Conservation (phyloP, 1,140 invertebrate species). For the Psix sp. region DNA sequence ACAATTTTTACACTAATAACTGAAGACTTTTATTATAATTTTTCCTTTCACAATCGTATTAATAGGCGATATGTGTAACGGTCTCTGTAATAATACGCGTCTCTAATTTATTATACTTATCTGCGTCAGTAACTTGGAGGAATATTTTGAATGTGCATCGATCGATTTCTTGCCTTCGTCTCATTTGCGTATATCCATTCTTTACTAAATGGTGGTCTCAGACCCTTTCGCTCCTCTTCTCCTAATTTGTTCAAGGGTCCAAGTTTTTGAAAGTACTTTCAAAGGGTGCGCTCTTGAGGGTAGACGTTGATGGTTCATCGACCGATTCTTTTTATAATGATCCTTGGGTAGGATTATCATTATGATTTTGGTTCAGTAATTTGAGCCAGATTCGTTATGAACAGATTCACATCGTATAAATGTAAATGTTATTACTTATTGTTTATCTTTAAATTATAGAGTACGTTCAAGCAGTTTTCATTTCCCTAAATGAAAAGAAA, state of each 20-base stretch:
- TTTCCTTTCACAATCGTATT: too few relatives aligned
- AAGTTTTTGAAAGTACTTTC: constrained; percentile 55
- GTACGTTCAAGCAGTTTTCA: too few relatives aligned
- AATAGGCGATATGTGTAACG: constrained; percentile 13
- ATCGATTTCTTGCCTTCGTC: constrained; percentile 17
- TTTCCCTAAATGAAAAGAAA: too few relatives aligned
- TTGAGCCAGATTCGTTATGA: not conserved
- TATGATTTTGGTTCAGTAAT: constrained; percentile 22
- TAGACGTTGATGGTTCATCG: constrained; percentile 44
- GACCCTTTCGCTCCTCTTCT: constrained; percentile 26
- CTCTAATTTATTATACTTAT: constrained; percentile 41
- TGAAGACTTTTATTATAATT: too few relatives aligned
- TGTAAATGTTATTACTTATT: too few relatives aligned
- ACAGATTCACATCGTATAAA: too few relatives aligned
- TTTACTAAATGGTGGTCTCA: constrained; percentile 50
- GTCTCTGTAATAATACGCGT: constrained; percentile 12
- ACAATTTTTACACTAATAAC: too few relatives aligned
- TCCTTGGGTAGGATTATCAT: constrained; percentile 36
- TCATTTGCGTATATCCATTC: constrained; percentile 43
- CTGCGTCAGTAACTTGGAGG: constrained; percentile 35
- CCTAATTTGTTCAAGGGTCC: constrained; percentile 42
- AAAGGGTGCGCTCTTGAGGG: constrained; percentile 38
- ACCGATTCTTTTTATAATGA: constrained; percentile 26
- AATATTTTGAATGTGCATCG: constrained; percentile 23
- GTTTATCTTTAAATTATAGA: too few relatives aligned